Percentiles rank a stretch among this genome's conserved stretches.
phyloP scores from a whole-genome alignment of 2,113 vertebrate genomes.

The Cyanoderma ruficeps region DNA sequence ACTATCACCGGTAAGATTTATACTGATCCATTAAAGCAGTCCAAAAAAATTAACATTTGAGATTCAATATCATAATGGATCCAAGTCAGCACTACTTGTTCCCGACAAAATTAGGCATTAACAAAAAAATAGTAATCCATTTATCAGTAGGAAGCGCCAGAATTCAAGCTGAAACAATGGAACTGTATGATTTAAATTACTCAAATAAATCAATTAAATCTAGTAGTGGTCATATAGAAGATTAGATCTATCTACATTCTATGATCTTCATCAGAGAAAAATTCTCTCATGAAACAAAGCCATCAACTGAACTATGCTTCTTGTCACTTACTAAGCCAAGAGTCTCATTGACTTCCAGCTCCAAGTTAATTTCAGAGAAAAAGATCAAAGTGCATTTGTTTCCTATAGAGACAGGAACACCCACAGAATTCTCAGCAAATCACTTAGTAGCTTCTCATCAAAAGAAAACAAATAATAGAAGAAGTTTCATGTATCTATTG shows the following conservation, averaged over 20 bases:
- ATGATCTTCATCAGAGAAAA: not conserved
- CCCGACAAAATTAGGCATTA: not conserved
- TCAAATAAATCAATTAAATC: slow-evolving; percentile 5
- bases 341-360: not conserved
- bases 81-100: slow-evolving; percentile 43
- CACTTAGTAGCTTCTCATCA: not conserved
- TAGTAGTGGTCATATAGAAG: not conserved
- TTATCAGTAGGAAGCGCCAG: slow-evolving; percentile 20
- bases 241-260: not conserved
- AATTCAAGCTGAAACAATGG: slow-evolving; percentile 8
- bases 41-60: not conserved
- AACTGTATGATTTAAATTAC: not conserved
- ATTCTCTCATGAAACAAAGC: not conserved
- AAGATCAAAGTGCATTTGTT: not conserved
- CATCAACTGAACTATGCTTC: not conserved
- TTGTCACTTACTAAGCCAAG: not conserved
- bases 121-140: slow-evolving; percentile 8
- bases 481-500: not conserved
- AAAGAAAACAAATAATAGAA: not conserved
- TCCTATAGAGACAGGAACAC: not conserved
- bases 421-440: not conserved
- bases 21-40: slow-evolving; percentile 29
- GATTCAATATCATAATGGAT: slow-evolving; percentile 52
- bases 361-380: not conserved
- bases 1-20: slow-evolving; percentile 12